Percentiles rank a stretch among this genome's conserved stretches.
These are phyloP conservation scores for Aramus guarauna DNA, from an alignment of 2,113 vertebrate species.

Conservation along the genomic window DNA sequence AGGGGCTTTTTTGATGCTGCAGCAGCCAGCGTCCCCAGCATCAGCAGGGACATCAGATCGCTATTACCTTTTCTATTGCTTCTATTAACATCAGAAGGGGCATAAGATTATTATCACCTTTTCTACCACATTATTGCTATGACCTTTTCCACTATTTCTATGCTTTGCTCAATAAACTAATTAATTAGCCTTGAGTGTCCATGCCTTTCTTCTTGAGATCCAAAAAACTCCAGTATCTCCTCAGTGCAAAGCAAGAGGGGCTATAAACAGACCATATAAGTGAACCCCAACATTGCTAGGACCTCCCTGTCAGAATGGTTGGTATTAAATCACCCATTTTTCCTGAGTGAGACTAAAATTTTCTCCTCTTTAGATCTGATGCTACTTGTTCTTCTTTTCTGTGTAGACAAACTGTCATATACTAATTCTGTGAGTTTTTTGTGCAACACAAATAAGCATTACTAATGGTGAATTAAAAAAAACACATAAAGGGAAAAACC, in stretches of 20 bases:
- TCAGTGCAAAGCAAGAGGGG: background rate
- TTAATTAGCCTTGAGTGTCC: background rate
- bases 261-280: background rate
- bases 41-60: background rate
- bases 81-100: background rate
- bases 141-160: background rate
- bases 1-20: fast-evolving
- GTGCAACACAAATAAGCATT: background rate
- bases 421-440: background rate
- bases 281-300: background rate
- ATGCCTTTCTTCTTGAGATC: background rate
- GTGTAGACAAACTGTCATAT: background rate
- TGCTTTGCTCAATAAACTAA: background rate
- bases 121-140: background rate
- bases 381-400: background rate
- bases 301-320: background rate
- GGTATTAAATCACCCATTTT: background rate
- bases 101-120: background rate
- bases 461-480: background rate
- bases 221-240: background rate
- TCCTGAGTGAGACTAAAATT: background rate
- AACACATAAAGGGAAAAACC: background rate
- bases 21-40: background rate
- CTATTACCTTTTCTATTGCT: background rate
- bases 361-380: background rate